phyloP scores from a whole-genome alignment of 2,888 invertebrate species.

The Scotopteryx bipunctaria region DNA sequence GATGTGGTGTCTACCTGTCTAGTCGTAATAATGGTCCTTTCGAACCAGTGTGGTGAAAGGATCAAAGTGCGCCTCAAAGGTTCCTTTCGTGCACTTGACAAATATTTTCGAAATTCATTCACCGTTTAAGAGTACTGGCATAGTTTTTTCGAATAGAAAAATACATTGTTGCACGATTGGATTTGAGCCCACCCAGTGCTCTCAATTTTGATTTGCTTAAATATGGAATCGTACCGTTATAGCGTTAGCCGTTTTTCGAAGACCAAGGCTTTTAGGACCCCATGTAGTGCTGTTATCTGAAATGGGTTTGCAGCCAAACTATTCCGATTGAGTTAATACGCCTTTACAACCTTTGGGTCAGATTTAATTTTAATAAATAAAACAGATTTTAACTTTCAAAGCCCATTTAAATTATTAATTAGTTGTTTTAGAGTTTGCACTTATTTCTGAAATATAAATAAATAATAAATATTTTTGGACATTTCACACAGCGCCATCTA shows the following conservation, averaged over 20 bases:
- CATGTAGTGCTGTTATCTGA: constrained; percentile 31
- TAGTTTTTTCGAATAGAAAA: no score
- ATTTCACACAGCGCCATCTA: no score
- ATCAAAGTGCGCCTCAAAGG: no score
- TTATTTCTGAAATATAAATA: constrained; percentile 2
- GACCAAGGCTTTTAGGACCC: neutral
- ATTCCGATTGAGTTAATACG: constrained; percentile 34
- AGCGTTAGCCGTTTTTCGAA: neutral
- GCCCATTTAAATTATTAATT: constrained; percentile 16
- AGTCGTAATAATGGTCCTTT: no score
- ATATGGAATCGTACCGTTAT: neutral
- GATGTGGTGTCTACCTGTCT: no score
- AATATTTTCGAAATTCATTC: no score
- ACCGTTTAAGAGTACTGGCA: no score
- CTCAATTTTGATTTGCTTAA: neutral
- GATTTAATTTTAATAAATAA: constrained; percentile 25
- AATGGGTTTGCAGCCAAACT: constrained; percentile 35
- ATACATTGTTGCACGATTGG: no score
- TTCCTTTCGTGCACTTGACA: no score
- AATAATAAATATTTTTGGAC: neutral
- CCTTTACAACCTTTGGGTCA: constrained; percentile 24
- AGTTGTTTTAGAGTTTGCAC: constrained; percentile 2
- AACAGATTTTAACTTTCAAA: constrained; percentile 12
- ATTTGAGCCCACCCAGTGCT: no score
- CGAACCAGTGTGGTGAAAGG: no score